Evolutionary conservation across 2,113 vertebrate genomes (phyloP), one percentile per base, ranked within the genome.

Genomic region (Mugil cephalus): DNA sequence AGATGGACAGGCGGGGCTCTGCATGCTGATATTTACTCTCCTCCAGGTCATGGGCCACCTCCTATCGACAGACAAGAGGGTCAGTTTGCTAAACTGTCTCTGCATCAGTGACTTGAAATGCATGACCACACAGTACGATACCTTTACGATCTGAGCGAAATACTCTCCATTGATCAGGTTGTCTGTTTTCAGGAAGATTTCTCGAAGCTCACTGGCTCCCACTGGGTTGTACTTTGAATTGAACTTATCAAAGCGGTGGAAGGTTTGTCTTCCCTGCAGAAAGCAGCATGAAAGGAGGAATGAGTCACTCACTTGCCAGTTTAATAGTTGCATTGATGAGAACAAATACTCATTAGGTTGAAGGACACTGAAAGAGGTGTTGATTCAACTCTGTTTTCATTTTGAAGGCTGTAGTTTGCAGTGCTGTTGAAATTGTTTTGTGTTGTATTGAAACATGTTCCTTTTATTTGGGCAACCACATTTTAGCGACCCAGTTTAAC

Each of bases 141-240:
- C 97, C 96, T 99, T 99, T 89, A 99, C 95, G 80, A 99, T 97
- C 77, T 95, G 95, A 43, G 95, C 97, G 13, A 99, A 99, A 90
- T 99, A 99, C 83, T 98, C 97, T 61, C 98, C 97, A 15, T 95
- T 92, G 40, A 97, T 93, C 8, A 93, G 85, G 92, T 99, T 99
- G 93, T 99, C 97, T 0, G 96, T 98, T 93, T 99, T 99, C 84
- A 99, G 96, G 92, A 98, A 99, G 89, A 99, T 98, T 92, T 99
- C 97, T 1, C 97, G 84, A 51, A 99, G 96, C 72, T 98, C 96
- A 54, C 96, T 99, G 86, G 98, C 97, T 15, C 97, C 97, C 0
- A 99, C 97, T 7, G 97, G 98, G 85, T 99, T 99, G 87, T 99
- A 99, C 86, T 98, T 99, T 36, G 98, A 95, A 4, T 99, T 99